Conservation (phyloP, 2,888 invertebrate genomes). For the Lepidochitona cinerea region DNA sequence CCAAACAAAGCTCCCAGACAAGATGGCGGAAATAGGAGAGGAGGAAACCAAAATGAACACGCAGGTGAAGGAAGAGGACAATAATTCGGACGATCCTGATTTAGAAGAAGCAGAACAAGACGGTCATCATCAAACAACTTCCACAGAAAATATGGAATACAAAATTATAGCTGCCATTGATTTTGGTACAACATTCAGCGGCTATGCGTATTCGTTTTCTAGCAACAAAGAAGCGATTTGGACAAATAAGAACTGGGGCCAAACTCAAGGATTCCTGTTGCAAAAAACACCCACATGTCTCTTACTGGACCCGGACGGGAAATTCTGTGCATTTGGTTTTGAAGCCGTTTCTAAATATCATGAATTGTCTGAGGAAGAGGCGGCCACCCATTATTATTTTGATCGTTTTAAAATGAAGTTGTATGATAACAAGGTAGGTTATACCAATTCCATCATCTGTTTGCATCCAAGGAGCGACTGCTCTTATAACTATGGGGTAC, state of each 20-base stretch:
- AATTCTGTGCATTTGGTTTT: slow-evolving; percentile 62
- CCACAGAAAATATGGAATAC: slow-evolving; percentile 27
- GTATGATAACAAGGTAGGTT: slow-evolving; percentile 57
- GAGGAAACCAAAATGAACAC: background rate
- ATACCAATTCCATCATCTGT: no score
- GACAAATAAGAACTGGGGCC: slow-evolving; percentile 64
- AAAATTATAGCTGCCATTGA: slow-evolving; percentile 63
- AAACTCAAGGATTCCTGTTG: slow-evolving; percentile 60
- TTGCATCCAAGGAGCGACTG: no score
- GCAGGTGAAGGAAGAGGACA: background rate
- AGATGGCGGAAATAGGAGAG: background rate
- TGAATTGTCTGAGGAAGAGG: slow-evolving; percentile 59
- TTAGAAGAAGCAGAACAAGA: background rate
- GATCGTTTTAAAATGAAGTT: slow-evolving; percentile 65
- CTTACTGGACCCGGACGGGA: slow-evolving; percentile 53
- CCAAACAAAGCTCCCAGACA: background rate
- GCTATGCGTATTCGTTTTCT: slow-evolving; percentile 61
- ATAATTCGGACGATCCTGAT: background rate
- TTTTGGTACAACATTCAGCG: slow-evolving; percentile 63
- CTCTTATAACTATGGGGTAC: no score
- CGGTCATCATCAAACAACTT: background rate
- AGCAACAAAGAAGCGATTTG: slow-evolving; percentile 55
- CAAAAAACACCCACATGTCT: slow-evolving; percentile 63
- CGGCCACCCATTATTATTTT: slow-evolving; percentile 52
- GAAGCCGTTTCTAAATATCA: slow-evolving; percentile 60